Percentiles rank a stretch among this genome's conserved stretches.
Conservation (phyloP, 2,113 vertebrate genomes). For the Pelodiscus sinensis region DNA sequence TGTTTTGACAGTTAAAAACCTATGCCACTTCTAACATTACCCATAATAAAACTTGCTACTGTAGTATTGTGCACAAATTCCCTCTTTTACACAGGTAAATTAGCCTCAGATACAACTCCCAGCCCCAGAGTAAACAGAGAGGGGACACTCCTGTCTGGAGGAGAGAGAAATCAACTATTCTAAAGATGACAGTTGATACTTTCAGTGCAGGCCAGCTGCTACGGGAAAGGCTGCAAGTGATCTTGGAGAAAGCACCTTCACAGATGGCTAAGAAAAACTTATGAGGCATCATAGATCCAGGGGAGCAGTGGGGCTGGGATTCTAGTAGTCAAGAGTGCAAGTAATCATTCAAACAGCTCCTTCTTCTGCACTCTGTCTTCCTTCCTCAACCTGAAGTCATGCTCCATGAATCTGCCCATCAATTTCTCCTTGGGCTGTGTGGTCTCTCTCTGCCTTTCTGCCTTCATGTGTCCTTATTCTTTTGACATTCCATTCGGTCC, state of each 20-base stretch:
- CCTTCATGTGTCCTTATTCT: neutral
- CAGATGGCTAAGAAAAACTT: neutral
- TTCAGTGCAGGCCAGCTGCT: neutral
- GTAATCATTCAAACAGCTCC: neutral
- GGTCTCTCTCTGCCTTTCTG: neutral
- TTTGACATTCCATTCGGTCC: neutral
- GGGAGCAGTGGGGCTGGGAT: neutral
- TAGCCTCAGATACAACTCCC: too few species aligned
- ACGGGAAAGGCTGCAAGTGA: neutral
- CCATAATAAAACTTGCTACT: too few species aligned
- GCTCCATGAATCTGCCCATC: neutral
- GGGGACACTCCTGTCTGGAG: neutral
- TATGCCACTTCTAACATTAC: too few species aligned
- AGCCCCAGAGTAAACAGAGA: too few species aligned
- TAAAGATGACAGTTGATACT: neutral
- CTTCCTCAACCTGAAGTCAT: neutral
- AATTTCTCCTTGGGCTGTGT: neutral
- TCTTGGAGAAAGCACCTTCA: neutral
- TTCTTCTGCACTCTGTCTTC: neutral
- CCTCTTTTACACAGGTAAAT: too few species aligned
- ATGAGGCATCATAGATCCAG: neutral
- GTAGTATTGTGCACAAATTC: too few species aligned
- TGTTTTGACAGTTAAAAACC: neutral
- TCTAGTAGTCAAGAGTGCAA: neutral
- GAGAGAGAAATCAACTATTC: neutral